Percentiles rank a stretch among this genome's conserved stretches.
phyloP scores from a whole-genome alignment of 1,140 invertebrate species.

The Heliconius melpomene region DNA sequence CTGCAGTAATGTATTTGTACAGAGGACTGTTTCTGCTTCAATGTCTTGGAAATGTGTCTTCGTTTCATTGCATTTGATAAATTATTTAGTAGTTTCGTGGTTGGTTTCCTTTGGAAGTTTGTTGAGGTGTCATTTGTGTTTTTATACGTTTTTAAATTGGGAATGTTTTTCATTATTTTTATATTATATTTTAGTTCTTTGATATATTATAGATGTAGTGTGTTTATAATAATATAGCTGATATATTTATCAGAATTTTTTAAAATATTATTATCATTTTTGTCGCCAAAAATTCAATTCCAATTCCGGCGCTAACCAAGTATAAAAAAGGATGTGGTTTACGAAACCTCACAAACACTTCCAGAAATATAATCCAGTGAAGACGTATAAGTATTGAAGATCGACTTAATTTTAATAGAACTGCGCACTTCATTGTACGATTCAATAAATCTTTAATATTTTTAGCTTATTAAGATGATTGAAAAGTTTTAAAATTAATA shows the following conservation, averaged over 20 bases:
- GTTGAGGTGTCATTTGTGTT: not conserved
- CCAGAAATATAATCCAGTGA: slow-evolving; percentile 31
- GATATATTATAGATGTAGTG: too few relatives aligned
- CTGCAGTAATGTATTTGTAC: slow-evolving; percentile 17
- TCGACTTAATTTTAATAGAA: not conserved
- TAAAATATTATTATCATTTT: too few relatives aligned
- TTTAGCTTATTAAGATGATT: not conserved
- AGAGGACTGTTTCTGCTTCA: not conserved
- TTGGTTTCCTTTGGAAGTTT: not conserved
- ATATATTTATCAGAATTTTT: too few relatives aligned
- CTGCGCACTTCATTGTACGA: not conserved
- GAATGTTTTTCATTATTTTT: too few relatives aligned
- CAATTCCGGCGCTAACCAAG: not conserved
- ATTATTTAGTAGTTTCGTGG: not conserved
- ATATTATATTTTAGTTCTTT: too few relatives aligned
- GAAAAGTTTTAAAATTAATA: not conserved
- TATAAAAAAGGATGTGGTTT: slow-evolving; percentile 35
- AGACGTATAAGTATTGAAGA: slow-evolving; percentile 23
- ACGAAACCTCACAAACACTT: slow-evolving; percentile 22
- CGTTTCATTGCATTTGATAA: slow-evolving; percentile 9
- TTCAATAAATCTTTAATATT: not conserved
- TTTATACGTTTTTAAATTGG: not conserved
- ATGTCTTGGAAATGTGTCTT: not conserved
- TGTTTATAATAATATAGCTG: too few relatives aligned
- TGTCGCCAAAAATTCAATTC: not conserved